These are phyloP conservation scores for Peromyscus polionotus DNA, from an alignment of 2,113 vertebrate species.

Conservation along the genomic window DNA sequence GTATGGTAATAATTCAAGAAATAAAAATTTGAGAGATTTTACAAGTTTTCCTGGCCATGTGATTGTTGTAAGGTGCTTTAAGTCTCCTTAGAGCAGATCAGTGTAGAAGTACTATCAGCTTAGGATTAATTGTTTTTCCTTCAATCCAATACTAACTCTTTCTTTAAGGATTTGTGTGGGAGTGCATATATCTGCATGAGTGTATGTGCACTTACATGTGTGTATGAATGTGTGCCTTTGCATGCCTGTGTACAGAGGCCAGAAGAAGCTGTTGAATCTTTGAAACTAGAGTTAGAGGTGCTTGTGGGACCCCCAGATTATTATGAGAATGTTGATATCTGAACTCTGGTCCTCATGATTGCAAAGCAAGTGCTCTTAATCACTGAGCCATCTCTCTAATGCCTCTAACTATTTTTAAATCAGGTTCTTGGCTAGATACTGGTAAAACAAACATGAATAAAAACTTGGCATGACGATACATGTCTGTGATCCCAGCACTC, in stretches of 20 bases:
- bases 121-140: neutral
- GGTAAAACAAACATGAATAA: neutral
- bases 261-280: neutral
- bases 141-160: neutral
- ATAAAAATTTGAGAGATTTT: slow-evolving; percentile 33
- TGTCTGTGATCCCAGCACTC: neutral
- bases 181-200: neutral
- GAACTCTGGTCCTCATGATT: neutral
- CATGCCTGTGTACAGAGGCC: neutral
- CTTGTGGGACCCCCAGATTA: neutral
- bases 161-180: neutral
- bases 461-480: neutral
- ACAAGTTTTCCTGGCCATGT: neutral
- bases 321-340: neutral
- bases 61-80: neutral
- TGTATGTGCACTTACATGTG: neutral
- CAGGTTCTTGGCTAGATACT: neutral
- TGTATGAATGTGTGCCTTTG: neutral
- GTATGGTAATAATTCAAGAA: neutral
- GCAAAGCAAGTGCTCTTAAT: neutral
- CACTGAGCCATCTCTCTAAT: neutral
- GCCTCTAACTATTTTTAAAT: slow-evolving; percentile 4
- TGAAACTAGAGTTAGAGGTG: neutral
- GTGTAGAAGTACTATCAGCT: neutral
- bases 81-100: neutral